Base-by-base conservation (phyloP, 2,888 invertebrate species). In the Synanthedon formicaeformis region DNA sequence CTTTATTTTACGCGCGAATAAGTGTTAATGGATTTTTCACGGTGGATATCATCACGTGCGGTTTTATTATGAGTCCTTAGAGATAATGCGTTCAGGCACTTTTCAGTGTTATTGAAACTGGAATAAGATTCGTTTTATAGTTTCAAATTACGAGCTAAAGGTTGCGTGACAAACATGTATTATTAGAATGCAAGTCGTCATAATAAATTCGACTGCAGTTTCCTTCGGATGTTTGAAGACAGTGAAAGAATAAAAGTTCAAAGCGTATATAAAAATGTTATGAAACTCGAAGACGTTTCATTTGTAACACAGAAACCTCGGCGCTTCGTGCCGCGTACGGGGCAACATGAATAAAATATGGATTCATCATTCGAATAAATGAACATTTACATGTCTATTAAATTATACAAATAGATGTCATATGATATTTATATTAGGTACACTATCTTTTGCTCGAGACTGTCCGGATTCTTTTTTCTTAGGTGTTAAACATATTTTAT, bases 331-430 rank as follows among this genome's bases (percentile, higher is more conserved):
- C 67, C 69, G 75, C 66, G 70, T 73, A 72, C 68, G 69, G 60
- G 66, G 70, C 65, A 68, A 68, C 73, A 80, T 81, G 82, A 81
- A 83, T 83, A 83, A 82, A 79, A 81, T 81, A 81, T 81, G 75
- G 71, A 73, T 75, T 81, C 78, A 81, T 81, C 81, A 81, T 79
- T 74, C 71, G 73, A 75, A 75, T 76, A 77, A 79, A 78, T 76
- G 75, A 72, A 77, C 66, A 72, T 70, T 73, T 68, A 18, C 64
- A 64, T 69, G 68, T 68, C 34, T 34, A 34, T 67, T 64, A 68
- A 69, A 71, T 73, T 73, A 72, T 63, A 62, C 62, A 64, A 34
- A 34, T 34, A 34, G 10, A 34, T 34, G 34, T 34, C 34, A 34
- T 34, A 2, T 34, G 8, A 34, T 34, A 34, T 10, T 23, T 23